Conservation (phyloP, 2,113 vertebrate genomes). For the Alligator sinensis region DNA sequence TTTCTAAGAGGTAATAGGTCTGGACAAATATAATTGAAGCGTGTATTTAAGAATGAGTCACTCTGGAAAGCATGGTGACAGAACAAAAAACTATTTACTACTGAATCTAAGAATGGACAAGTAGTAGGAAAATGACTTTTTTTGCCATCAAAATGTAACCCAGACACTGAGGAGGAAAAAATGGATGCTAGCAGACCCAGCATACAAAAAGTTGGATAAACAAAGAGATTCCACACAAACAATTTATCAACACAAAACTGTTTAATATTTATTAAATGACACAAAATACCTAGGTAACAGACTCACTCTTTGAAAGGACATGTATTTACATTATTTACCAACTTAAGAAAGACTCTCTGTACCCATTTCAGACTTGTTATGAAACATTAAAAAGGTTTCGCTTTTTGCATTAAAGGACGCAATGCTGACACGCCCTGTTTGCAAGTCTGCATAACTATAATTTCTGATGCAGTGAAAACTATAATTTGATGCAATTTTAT, state of each 20-base stretch:
- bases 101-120: slow-evolving; percentile 51
- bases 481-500: slow-evolving; percentile 45
- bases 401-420: slow-evolving; percentile 74
- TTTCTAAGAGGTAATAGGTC: too few species aligned
- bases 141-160: slow-evolving; percentile 41
- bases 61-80: slow-evolving; percentile 63
- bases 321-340: slow-evolving; percentile 85
- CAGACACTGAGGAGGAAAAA: slow-evolving; percentile 45
- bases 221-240: slow-evolving; percentile 52
- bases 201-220: slow-evolving; percentile 47
- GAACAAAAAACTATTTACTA: slow-evolving; percentile 46
- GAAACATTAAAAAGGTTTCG: slow-evolving; percentile 79
- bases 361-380: slow-evolving; percentile 75
- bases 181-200: slow-evolving; percentile 56
- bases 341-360: slow-evolving; percentile 80
- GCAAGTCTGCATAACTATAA: slow-evolving; percentile 70
- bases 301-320: slow-evolving; percentile 81
- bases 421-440: slow-evolving; percentile 68
- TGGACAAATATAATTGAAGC: too few species aligned
- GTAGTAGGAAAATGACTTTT: background rate
- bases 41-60: slow-evolving; percentile 56
- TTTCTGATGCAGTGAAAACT: slow-evolving; percentile 71
- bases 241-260: slow-evolving; percentile 80
- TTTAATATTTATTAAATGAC: slow-evolving; percentile 85
- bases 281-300: slow-evolving; percentile 84